Evolutionary conservation across 1,140 invertebrate genomes (phyloP).

Genomic region (Heliothis subflexa): DNA sequence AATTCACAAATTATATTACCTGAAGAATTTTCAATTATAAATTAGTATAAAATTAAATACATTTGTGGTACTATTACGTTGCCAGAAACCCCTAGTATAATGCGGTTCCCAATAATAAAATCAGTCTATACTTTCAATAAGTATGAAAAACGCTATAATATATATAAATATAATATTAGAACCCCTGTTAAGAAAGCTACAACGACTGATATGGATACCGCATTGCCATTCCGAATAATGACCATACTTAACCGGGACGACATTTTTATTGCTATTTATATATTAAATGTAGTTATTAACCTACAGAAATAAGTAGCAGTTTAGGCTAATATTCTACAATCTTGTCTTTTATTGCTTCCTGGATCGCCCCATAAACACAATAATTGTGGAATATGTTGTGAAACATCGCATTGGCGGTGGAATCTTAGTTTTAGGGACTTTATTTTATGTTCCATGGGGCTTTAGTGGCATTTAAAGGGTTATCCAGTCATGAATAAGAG

Average conservation of each 20-base stretch:
- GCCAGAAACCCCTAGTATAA: too few relatives aligned
- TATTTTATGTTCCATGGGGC: too few relatives aligned
- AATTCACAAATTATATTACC: too few relatives aligned
- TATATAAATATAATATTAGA: neutral
- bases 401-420: neutral
- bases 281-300: constrained; percentile 34
- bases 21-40: too few relatives aligned
- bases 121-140: too few relatives aligned
- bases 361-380: too few relatives aligned
- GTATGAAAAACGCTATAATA: too few relatives aligned
- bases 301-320: neutral
- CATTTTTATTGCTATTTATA: constrained; percentile 28
- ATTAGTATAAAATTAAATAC: too few relatives aligned
- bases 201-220: constrained; percentile 11
- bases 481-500: too few relatives aligned
- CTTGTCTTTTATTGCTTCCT: neutral
- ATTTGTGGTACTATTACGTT: too few relatives aligned
- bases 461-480: too few relatives aligned
- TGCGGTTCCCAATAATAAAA: too few relatives aligned
- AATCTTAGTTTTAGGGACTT: neutral
- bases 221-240: constrained; percentile 17
- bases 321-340: neutral
- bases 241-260: constrained; percentile 9
- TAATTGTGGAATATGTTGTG: neutral
- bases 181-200: neutral